Conservation (phyloP, 1,140 invertebrate species). For the Micrasema longulum region DNA sequence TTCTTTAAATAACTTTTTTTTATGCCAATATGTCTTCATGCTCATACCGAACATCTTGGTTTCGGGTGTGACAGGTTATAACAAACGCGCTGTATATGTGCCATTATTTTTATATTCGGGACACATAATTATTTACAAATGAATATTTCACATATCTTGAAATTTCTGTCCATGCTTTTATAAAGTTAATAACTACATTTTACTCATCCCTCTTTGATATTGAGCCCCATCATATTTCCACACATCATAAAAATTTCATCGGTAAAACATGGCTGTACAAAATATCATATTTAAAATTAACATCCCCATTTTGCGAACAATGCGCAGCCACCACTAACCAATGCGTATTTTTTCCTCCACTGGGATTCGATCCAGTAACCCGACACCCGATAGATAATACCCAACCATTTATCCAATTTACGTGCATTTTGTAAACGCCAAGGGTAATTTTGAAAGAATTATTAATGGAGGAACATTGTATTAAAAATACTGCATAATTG, state of each 20-base stretch:
- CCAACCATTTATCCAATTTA: constrained; percentile 17
- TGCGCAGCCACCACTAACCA: background rate
- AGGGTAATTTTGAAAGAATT: constrained; percentile 11
- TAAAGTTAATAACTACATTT: background rate
- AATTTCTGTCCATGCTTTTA: background rate
- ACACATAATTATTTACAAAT: no score
- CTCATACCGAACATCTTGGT: no score
- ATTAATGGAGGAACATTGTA: no score
- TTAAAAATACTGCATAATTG: no score
- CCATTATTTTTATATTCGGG: no score
- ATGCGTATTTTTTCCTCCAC: constrained; percentile 3
- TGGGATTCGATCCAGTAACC: background rate
- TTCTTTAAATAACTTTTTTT: no score
- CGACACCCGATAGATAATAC: constrained; percentile 3
- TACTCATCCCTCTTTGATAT: constrained; percentile 4
- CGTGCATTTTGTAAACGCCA: constrained; percentile 2
- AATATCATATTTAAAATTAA: background rate
- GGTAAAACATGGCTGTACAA: background rate
- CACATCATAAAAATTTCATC: no score
- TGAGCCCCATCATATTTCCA: no score
- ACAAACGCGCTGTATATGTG: no score
- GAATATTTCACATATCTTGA: no score
- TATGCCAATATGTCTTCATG: no score
- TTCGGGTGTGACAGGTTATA: no score
- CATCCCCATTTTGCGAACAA: background rate